Evolutionary conservation across 2,888 invertebrate genomes (phyloP).

Genomic region (Mongoloraphidia duomilia): DNA sequence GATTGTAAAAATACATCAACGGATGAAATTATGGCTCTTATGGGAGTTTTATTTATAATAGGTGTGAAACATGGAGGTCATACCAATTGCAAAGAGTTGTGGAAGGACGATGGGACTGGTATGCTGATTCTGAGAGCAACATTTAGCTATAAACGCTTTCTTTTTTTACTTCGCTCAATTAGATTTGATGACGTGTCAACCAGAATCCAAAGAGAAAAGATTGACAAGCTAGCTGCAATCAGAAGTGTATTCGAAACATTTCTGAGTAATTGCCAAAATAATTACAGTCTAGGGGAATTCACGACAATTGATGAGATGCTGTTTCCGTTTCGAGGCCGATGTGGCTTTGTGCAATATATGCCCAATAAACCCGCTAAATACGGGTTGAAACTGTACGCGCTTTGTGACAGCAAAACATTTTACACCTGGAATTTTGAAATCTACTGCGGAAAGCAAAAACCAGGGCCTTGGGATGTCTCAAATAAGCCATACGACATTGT

Average conservation of each 20-base stretch:
- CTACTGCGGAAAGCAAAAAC: too few species aligned
- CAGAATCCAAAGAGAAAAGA: conserved; percentile 9
- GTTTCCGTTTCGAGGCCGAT: too few species aligned
- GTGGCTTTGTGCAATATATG: too few species aligned
- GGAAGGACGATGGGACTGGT: conserved; percentile 17
- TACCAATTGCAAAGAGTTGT: conserved; percentile 16
- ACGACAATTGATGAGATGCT: conserved; percentile 20
- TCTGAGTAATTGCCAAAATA: conserved; percentile 16
- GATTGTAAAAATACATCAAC: too few species aligned
- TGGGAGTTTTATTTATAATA: too few species aligned
- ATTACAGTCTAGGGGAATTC: conserved; percentile 13
- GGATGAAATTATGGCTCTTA: too few species aligned
- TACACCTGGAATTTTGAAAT: too few species aligned
- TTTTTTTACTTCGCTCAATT: conserved; percentile 14
- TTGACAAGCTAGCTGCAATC: conserved; percentile 17
- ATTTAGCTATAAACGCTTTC: conserved; percentile 17
- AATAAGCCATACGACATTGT: too few species aligned
- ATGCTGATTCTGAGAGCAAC: conserved; percentile 15
- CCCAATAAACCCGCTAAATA: too few species aligned
- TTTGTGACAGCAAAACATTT: too few species aligned
- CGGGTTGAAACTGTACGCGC: too few species aligned
- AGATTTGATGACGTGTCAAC: conserved; percentile 14
- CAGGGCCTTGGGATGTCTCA: too few species aligned
- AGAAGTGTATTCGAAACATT: conserved; percentile 18
- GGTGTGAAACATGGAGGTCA: conserved; percentile 1